Percentiles rank a stretch among this genome's conserved stretches.
Evolutionary conservation across 1,140 invertebrate genomes (phyloP).

Genomic region (Armadillidium nasatum): DNA sequence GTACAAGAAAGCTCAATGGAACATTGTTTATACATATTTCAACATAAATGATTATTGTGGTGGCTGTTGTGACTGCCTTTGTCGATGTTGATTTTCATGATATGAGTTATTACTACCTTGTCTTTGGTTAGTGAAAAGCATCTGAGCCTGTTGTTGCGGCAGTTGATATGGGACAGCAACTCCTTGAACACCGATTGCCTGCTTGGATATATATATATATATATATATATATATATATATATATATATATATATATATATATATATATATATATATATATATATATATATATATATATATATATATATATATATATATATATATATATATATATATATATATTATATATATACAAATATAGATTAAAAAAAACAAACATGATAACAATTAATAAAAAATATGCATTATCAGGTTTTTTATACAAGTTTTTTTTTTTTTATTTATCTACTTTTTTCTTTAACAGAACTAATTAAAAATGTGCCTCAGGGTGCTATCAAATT

Average conservation of each 20-base stretch:
- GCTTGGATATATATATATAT: constrained; percentile 14
- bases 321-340: not conserved
- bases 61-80: not conserved
- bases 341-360: too few species aligned
- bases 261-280: not conserved
- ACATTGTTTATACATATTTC: too few species aligned
- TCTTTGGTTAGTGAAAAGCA: constrained; percentile 45
- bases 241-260: not conserved
- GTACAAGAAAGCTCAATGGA: too few species aligned
- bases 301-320: not conserved
- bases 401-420: not conserved
- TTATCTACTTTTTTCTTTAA: too few species aligned
- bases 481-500: too few species aligned
- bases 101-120: not conserved
- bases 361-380: too few species aligned
- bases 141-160: constrained; percentile 49
- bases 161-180: constrained; percentile 47
- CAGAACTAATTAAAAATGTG: too few species aligned
- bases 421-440: too few species aligned
- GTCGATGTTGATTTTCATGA: not conserved
- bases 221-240: not conserved
- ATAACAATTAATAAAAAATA: not conserved
- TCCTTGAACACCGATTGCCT: constrained; percentile 32
- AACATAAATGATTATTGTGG: not conserved
- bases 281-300: not conserved